Evolutionary conservation across 2,113 vertebrate species (phyloP), one percentile per base, ranked within the genome.

Genomic region (Syrmaticus mikado): DNA sequence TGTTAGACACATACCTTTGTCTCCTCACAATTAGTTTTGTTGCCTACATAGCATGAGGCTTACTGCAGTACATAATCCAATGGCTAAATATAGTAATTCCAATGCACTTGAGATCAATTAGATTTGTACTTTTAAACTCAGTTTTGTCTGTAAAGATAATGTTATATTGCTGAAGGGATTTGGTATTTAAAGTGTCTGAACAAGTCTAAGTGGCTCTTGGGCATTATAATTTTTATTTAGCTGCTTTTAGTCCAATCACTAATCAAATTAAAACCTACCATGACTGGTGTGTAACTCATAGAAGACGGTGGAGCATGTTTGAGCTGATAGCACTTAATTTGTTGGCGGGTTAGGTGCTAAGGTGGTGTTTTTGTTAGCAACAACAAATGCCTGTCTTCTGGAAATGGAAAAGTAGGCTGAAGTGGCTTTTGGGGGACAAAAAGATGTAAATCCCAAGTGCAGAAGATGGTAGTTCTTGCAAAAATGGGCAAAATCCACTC

Each of bases 51-150:
- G 90, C 73, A 48, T 65, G 90, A 93, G 82, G 82, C 94, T 97
- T 97, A 93, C 95, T 93, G 85, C 80, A 79, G 85, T 9, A 8
- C 92, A 87, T 93, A 94, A 96, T 94, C 94, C 94, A 95, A 0
- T 68, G 93, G 82, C 94, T 95, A 93, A 92, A 87, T 94, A 78
- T 92, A 95, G 93, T 93, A 93, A 95, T 97, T 95, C 93, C 94
- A 94, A 95, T 88, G 94, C 93, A 95, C 94, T 97, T 95, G 90
- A 96, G 95, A 94, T 96, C 91, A 96, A 95, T 94, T 94, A 96
- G 90, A 96, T 96, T 96, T 92, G 76, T 96, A 96, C 92, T 95
- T 96, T 95, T 94, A 95, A 96, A 94, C 96, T 96, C 83, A 93
- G 92, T 96, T 96, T 96, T 96, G 95, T 95, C 93, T 92, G 11